phyloP scores from a whole-genome alignment of 1,140 invertebrate species.

The Aphelenchoides besseyi region DNA sequence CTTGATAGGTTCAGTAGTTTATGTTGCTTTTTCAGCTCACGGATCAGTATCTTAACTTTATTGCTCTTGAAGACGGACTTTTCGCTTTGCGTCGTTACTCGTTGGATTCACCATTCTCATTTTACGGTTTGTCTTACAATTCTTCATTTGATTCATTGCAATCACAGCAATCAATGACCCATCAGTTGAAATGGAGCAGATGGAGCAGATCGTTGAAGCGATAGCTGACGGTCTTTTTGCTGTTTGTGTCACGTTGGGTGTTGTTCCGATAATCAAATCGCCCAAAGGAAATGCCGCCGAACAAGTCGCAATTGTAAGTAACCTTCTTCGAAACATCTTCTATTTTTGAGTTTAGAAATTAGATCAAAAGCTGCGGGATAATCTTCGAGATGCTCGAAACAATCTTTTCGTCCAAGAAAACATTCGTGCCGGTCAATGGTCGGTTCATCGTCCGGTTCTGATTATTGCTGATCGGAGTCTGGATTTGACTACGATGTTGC shows the following conservation, averaged over 20 bases:
- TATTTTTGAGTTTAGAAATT: constrained; percentile 70
- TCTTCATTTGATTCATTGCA: background rate
- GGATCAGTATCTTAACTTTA: constrained; percentile 98
- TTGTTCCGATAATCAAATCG: constrained; percentile 89
- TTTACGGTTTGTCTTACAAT: constrained; percentile 41
- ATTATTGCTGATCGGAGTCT: constrained; percentile 89
- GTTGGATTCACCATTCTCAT: constrained; percentile 42
- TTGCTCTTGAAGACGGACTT: constrained; percentile 93
- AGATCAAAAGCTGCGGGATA: constrained; percentile 93
- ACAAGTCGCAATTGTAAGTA: constrained; percentile 78
- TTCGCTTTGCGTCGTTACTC: constrained; percentile 72
- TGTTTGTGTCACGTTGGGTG: constrained; percentile 88
- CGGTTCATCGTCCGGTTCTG: constrained; percentile 65
- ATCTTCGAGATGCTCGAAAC: constrained; percentile 90
- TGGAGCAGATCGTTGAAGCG: constrained; percentile 86
- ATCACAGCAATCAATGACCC: constrained; percentile 82
- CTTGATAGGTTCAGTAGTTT: background rate
- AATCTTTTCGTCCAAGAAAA: constrained; percentile 80
- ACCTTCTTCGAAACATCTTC: background rate
- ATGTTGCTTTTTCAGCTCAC: constrained; percentile 69
- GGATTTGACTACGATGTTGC: constrained; percentile 92
- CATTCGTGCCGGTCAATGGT: constrained; percentile 56
- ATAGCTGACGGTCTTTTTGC: constrained; percentile 95
- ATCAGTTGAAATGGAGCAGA: constrained; percentile 90
- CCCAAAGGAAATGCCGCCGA: constrained; percentile 93